Evolutionary conservation across 2,113 vertebrate genomes (phyloP).

Genomic region (Indicator maculatus): DNA sequence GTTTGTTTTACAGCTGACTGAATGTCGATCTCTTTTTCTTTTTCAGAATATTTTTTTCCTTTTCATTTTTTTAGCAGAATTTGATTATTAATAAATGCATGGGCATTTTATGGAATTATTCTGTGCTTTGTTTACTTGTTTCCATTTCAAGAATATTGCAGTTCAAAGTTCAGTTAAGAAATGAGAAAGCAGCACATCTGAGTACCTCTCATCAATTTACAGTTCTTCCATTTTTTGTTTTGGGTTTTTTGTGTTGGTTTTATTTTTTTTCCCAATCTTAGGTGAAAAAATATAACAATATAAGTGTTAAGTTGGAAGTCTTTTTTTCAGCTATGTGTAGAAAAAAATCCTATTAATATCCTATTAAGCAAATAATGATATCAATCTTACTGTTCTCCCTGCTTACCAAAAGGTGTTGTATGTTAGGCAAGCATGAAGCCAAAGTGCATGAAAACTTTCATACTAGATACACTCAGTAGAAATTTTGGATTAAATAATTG

Average conservation of each 20-base stretch:
- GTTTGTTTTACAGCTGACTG: background rate
- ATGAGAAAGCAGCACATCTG: background rate
- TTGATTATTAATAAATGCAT: background rate
- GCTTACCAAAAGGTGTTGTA: background rate
- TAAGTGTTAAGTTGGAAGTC: background rate
- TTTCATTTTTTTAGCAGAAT: background rate
- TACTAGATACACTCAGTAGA: background rate
- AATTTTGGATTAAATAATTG: background rate
- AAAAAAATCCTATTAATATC: too few species aligned
- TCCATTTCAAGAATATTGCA: background rate
- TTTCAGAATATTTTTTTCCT: background rate
- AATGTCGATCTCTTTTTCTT: background rate
- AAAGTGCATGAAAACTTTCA: background rate
- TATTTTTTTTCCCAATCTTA: background rate
- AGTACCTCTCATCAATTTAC: background rate
- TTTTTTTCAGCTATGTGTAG: background rate
- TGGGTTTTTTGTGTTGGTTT: too few species aligned
- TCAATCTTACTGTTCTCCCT: background rate
- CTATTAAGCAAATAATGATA: background rate
- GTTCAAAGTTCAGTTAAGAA: background rate
- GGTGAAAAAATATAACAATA: background rate
- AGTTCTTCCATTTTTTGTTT: background rate
- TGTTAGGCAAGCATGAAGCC: background rate
- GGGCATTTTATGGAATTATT: background rate
- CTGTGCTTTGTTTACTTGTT: background rate